phyloP scores from a whole-genome alignment of 2,113 vertebrate species.

The Amphiprion percula region DNA sequence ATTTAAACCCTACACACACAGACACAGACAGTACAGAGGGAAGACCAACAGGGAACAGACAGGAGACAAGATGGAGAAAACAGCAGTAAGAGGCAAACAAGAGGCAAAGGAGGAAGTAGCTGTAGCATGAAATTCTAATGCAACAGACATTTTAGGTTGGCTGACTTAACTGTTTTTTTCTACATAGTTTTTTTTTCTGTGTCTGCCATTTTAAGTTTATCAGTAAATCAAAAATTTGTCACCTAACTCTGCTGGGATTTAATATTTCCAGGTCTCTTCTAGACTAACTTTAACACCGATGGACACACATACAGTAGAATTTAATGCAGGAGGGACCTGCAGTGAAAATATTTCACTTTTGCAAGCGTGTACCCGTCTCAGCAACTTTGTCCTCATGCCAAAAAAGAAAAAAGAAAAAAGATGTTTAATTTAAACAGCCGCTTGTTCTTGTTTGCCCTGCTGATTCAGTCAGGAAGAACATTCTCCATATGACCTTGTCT shows the following conservation, averaged over 20 bases:
- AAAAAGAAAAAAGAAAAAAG: not conserved
- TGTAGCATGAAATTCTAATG: too few relatives aligned
- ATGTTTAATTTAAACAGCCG: conserved; percentile 38
- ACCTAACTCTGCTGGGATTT: not conserved
- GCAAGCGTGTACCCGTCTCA: not conserved
- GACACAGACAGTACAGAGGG: too few relatives aligned
- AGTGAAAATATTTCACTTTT: not conserved
- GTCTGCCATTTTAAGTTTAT: too few relatives aligned
- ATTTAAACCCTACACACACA: too few relatives aligned
- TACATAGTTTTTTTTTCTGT: too few relatives aligned
- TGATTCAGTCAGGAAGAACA: conserved; percentile 45
- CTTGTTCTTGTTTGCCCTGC: conserved; percentile 40
- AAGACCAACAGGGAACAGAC: too few relatives aligned
- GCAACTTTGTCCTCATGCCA: not conserved
- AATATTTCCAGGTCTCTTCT: not conserved
- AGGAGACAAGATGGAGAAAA: too few relatives aligned
- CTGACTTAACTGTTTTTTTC: too few relatives aligned
- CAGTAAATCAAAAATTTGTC: too few relatives aligned
- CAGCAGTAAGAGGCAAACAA: too few relatives aligned
- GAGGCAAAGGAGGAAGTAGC: too few relatives aligned
- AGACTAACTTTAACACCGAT: not conserved
- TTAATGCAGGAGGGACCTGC: not conserved
- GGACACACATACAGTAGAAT: not conserved
- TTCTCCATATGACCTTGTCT: conserved; percentile 46
- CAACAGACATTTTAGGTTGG: too few relatives aligned